phyloP scores from a whole-genome alignment of 2,113 vertebrate genomes.

The Calyptomena viridis region DNA sequence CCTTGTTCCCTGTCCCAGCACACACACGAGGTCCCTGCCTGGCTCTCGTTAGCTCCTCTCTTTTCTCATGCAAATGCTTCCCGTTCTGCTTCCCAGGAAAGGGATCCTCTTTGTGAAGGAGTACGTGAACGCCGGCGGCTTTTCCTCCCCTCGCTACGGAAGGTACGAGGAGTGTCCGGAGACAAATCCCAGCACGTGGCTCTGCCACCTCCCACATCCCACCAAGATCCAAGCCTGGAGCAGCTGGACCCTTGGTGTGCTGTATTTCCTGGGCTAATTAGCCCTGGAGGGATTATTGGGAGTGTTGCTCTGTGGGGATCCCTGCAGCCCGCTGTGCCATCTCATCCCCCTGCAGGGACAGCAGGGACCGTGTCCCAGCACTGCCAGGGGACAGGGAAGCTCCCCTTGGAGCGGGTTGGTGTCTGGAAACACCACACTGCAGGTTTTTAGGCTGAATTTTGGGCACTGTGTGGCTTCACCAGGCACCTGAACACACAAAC shows the following conservation, averaged over 20 bases:
- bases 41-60: background rate
- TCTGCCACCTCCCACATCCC: background rate
- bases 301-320: background rate
- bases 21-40: background rate
- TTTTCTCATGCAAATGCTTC: slow-evolving; percentile 24
- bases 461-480: background rate
- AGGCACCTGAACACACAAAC: background rate
- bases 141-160: slow-evolving; percentile 2
- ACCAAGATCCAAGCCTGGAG: background rate
- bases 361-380: background rate
- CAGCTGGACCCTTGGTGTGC: background rate
- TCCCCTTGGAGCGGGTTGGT: no score
- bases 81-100: slow-evolving; percentile 54
- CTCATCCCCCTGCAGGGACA: background rate
- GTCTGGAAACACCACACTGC: background rate
- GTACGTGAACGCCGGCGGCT: slow-evolving; percentile 75
- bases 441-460: background rate
- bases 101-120: slow-evolving; percentile 84
- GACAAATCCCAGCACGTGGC: background rate
- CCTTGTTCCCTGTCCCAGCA: background rate
- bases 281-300: background rate
- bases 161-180: slow-evolving; percentile 42
- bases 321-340: background rate
- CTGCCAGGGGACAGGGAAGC: no score
- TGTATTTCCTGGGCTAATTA: background rate